A percentile compares a stretch with the other conserved stretches of the same genome.
Conservation (phyloP, 2,797 vertebrate species). For the Cynopterus sphinx region DNA sequence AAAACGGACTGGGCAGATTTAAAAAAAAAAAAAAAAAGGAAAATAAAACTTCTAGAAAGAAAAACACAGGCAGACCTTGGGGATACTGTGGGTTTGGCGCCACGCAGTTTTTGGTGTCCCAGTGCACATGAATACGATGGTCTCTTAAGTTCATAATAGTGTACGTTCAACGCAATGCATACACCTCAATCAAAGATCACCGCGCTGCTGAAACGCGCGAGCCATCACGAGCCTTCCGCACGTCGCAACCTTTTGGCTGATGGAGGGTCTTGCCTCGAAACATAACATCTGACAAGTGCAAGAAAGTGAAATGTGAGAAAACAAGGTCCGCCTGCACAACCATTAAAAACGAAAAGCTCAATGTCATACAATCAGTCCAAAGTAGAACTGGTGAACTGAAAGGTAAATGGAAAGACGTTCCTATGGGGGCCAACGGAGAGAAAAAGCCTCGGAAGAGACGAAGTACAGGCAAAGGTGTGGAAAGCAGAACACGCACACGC, state of each 20-base stretch:
- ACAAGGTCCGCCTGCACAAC: not conserved
- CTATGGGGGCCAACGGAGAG: not conserved
- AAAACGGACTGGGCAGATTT: not conserved
- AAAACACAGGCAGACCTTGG: not conserved
- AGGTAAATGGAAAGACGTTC: not conserved
- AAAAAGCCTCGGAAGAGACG: not conserved
- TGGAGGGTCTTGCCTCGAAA: not conserved
- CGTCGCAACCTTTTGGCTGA: not conserved
- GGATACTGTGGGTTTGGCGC: not conserved
- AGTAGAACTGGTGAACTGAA: not conserved
- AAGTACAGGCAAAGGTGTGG: not conserved
- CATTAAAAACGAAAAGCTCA: not conserved
- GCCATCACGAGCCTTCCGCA: not conserved
- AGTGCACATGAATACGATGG: not conserved
- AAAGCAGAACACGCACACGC: fast-evolving
- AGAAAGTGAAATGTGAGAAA: too few relatives aligned
- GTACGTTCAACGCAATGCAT: not conserved
- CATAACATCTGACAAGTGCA: not conserved
- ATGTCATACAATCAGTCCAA: not conserved
- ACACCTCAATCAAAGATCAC: not conserved
- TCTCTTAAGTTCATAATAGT: not conserved
- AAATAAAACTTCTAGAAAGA: not conserved
- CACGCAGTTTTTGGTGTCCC: not conserved
- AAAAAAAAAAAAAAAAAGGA: not conserved
- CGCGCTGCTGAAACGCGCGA: not conserved